Evolutionary conservation across 1,140 invertebrate genomes (phyloP).

Genomic region (Ectropis grisescens): DNA sequence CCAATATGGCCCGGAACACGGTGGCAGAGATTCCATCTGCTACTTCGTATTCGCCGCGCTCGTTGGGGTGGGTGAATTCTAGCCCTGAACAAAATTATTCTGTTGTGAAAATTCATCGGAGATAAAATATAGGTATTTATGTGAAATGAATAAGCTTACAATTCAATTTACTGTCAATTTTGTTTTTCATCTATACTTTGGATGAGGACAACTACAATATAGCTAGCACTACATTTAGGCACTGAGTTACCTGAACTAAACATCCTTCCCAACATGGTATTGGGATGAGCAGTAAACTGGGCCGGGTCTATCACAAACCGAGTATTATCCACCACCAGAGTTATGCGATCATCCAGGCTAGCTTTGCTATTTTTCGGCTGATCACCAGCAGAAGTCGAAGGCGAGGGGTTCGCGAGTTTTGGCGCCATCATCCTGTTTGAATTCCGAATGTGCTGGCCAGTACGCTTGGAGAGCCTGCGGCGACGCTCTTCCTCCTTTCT

Average conservation of each 20-base stretch:
- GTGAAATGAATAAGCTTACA: too few relatives aligned
- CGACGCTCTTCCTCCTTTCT: constrained; percentile 46
- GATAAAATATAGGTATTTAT: neutral
- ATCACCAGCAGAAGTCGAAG: constrained; percentile 48
- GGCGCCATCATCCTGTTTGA: constrained; percentile 30
- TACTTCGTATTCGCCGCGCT: constrained; percentile 96
- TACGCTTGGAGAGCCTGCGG: constrained; percentile 52
- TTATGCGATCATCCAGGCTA: constrained; percentile 81
- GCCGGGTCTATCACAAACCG: constrained; percentile 92
- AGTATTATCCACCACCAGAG: constrained; percentile 94
- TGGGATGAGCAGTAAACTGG: constrained; percentile 91
- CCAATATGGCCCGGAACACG: constrained; percentile 95
- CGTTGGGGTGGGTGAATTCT: constrained; percentile 94
- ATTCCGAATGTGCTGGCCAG: constrained; percentile 29
- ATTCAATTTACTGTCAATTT: too few relatives aligned
- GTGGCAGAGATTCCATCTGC: constrained; percentile 98
- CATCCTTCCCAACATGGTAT: constrained; percentile 97
- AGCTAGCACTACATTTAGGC: too few relatives aligned
- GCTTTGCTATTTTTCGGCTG: constrained; percentile 33
- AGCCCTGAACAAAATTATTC: constrained; percentile 56
- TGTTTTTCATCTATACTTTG: too few relatives aligned
- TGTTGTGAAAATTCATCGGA: neutral
- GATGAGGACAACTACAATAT: too few relatives aligned
- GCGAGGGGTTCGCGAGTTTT: constrained; percentile 36
- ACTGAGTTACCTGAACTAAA: constrained; percentile 93